Conservation (phyloP, 2,113 vertebrate species). For the Hirundichthys speculiger region DNA sequence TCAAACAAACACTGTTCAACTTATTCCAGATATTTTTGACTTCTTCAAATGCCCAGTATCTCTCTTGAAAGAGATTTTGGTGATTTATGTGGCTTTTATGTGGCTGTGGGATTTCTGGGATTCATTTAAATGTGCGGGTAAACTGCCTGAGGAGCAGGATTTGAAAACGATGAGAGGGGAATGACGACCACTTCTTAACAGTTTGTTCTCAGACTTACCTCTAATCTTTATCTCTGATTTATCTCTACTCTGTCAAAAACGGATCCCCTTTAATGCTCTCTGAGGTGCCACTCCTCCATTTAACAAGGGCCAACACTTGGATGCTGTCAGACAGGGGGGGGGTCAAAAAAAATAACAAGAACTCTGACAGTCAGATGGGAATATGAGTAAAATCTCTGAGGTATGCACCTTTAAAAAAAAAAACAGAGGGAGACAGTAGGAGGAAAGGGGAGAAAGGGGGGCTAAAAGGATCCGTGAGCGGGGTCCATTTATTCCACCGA, state of each 20-base stretch:
- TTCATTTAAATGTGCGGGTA: background rate
- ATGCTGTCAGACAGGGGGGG: background rate
- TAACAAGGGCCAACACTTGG: constrained; percentile 22
- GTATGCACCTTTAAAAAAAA: constrained; percentile 57
- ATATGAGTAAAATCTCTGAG: constrained; percentile 61
- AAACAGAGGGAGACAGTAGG: constrained; percentile 27
- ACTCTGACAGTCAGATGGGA: constrained; percentile 56
- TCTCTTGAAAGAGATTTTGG: too few relatives aligned
- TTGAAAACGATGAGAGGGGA: background rate
- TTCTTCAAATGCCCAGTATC: too few relatives aligned
- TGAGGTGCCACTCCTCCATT: constrained; percentile 47
- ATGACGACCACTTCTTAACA: background rate
- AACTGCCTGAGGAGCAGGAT: background rate
- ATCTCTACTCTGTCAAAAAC: constrained; percentile 13
- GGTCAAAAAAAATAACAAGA: constrained; percentile 20
- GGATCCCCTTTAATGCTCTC: constrained; percentile 43
- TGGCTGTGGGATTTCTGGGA: background rate
- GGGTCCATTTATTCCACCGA: constrained; percentile 54
- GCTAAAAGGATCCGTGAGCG: constrained; percentile 34
- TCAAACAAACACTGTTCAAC: too few relatives aligned
- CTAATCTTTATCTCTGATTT: constrained; percentile 14
- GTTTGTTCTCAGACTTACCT: background rate
- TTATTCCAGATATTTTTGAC: too few relatives aligned
- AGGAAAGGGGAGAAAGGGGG: constrained; percentile 9
- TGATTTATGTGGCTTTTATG: background rate